Evolutionary conservation across 2,888 invertebrate species (phyloP).

Genomic region (Diarsia mendica): DNA sequence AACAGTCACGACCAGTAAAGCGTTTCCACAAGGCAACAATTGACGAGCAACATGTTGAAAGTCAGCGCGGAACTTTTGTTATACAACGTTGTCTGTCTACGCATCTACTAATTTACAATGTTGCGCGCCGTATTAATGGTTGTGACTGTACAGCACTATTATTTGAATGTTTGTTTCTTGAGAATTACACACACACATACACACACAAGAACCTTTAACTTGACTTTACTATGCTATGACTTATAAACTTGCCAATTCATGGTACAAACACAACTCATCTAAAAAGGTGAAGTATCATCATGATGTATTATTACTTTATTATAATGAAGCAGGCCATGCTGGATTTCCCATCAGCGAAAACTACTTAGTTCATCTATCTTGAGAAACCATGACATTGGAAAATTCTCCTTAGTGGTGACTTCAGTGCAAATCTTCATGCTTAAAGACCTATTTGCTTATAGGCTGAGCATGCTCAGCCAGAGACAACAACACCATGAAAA

Average conservation of each 20-base stretch:
- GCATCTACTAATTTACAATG: too few species aligned
- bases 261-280: neutral
- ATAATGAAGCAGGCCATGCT: neutral
- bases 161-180: neutral
- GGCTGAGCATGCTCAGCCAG: neutral
- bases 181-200: too few species aligned
- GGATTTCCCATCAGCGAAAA: neutral
- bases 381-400: neutral
- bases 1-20: too few species aligned
- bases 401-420: neutral
- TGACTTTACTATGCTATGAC: conserved; percentile 10
- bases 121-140: too few species aligned
- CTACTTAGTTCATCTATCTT: neutral
- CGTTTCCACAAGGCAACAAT: too few species aligned
- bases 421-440: neutral
- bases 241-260: conserved; percentile 3
- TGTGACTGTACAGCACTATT: neutral
- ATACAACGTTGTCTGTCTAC: too few species aligned
- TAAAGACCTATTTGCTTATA: neutral
- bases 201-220: neutral
- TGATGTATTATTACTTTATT: neutral
- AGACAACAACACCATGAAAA: neutral
- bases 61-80: too few species aligned
- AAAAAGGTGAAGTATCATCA: neutral
- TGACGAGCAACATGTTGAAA: too few species aligned